These are phyloP conservation scores for Aromia moschata DNA, from an alignment of 2,888 invertebrate genomes.

Conservation along the genomic window DNA sequence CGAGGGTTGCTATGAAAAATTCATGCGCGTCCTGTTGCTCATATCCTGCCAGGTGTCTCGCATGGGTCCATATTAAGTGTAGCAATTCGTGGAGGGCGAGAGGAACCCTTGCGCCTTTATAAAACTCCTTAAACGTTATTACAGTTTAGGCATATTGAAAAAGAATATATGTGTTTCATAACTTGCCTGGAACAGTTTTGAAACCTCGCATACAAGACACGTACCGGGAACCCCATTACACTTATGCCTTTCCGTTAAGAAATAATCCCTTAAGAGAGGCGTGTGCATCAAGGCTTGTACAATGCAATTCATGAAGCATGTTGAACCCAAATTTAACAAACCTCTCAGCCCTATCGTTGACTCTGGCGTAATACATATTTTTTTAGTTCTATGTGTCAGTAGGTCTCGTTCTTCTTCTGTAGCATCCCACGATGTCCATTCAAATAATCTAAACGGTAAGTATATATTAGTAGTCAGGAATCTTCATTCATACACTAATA, in stretches of 20 bases:
- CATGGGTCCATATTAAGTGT: constrained; percentile 97
- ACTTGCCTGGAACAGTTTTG: constrained; percentile 90
- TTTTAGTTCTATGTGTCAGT: constrained; percentile 77
- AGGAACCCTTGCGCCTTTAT: constrained; percentile 88
- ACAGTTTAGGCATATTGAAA: not conserved
- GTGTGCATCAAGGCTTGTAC: constrained; percentile 96
- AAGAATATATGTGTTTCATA: not conserved
- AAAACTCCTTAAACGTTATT: constrained; percentile 76
- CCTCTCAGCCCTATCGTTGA: constrained; percentile 92
- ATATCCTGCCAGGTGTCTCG: constrained; percentile 91
- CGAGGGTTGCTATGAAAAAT: constrained; percentile 95
- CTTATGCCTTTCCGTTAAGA: constrained; percentile 92
- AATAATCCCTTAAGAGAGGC: constrained; percentile 92
- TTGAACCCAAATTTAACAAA: constrained; percentile 94
- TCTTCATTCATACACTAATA: constrained; percentile 7
- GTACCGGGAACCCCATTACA: constrained; percentile 76
- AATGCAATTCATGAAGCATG: constrained; percentile 99
- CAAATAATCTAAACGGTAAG: constrained; percentile 51
- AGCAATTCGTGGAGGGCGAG: constrained; percentile 88
- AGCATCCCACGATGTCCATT: constrained; percentile 83
- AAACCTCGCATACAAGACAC: constrained; percentile 95
- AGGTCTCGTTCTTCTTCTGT: constrained; percentile 80
- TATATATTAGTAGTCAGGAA: too few relatives aligned
- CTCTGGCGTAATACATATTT: constrained; percentile 81
- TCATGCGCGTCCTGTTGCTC: constrained; percentile 99